A percentile compares a stretch with the other conserved stretches of the same genome.
phyloP scores from a whole-genome alignment of 1,140 invertebrate genomes.

The Nixonia krombeini region DNA sequence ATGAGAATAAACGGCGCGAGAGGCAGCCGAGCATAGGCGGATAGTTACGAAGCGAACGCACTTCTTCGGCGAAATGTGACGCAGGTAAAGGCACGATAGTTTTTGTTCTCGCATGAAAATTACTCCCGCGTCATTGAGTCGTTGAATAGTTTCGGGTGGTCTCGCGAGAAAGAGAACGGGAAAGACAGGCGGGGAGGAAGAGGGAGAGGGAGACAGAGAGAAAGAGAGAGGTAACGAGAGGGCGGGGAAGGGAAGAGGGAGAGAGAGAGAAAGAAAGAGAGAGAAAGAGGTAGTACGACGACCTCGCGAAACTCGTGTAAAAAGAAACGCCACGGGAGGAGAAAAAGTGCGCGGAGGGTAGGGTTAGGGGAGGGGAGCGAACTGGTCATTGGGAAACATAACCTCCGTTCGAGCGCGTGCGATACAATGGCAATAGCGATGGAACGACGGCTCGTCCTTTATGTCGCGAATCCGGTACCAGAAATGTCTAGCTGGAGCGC shows the following conservation, averaged over 20 bases:
- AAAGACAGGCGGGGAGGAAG: conserved; percentile 1
- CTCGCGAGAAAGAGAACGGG: neutral
- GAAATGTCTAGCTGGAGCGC: no score
- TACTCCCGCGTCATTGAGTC: conserved; percentile 2
- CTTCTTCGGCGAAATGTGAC: no score
- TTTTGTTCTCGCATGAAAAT: conserved; percentile 2
- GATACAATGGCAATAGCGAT: neutral
- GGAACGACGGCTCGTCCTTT: no score
- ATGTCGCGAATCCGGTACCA: no score
- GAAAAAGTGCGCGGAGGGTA: conserved; percentile 18
- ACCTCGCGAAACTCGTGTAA: conserved; percentile 39
- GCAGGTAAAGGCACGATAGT: neutral
- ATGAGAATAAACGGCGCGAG: no score
- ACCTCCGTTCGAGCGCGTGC: conserved; percentile 52
- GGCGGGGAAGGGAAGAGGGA: neutral
- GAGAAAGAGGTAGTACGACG: conserved; percentile 35
- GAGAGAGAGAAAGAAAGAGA: conserved; percentile 9
- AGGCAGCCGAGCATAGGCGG: no score
- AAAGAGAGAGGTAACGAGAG: neutral
- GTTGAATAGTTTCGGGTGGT: conserved; percentile 2
- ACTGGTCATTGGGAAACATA: conserved; percentile 62
- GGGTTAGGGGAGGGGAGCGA: conserved; percentile 22
- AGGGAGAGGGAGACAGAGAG: neutral
- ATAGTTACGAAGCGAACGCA: no score
- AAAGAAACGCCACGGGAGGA: conserved; percentile 24